A percentile compares a stretch with the other conserved stretches of the same genome.
Evolutionary conservation across 53 echinoderm and acorn worm genomes (phyloP).

Genomic region (Actinopyga echinites): DNA sequence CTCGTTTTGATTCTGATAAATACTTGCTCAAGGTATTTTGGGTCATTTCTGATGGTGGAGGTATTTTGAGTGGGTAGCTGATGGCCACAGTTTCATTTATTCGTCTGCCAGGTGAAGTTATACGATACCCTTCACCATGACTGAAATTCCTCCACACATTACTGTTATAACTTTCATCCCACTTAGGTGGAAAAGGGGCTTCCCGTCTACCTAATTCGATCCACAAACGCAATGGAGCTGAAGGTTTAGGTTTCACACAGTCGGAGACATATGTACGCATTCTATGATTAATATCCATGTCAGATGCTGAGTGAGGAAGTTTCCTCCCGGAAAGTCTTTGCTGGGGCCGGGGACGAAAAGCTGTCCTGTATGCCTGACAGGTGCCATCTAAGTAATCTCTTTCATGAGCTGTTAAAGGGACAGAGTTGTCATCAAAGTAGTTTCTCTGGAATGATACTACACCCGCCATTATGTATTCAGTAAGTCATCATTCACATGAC

Average conservation of each 20-base stretch:
- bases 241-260: slow-evolving; percentile 58
- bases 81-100: slow-evolving; percentile 67
- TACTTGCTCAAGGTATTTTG: slow-evolving; percentile 80
- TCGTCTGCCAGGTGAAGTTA: slow-evolving; percentile 43
- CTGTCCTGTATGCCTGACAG: slow-evolving; percentile 15
- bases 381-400: slow-evolving; percentile 62
- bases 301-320: slow-evolving; percentile 57
- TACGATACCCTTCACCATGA: slow-evolving; percentile 56
- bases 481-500: background rate
- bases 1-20: slow-evolving; percentile 66
- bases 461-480: slow-evolving; percentile 27
- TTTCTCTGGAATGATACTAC: slow-evolving; percentile 29
- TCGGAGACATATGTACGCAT: slow-evolving; percentile 69
- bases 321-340: slow-evolving; percentile 7
- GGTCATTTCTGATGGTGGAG: slow-evolving; percentile 79
- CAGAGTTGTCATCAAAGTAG: slow-evolving; percentile 67
- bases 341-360: slow-evolving; percentile 31
- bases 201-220: slow-evolving; percentile 67
- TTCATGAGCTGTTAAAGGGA: slow-evolving; percentile 57
- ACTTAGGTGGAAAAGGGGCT: slow-evolving; percentile 81
- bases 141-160: slow-evolving; percentile 96
- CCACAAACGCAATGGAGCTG: slow-evolving; percentile 82
- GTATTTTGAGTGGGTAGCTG: slow-evolving; percentile 79
- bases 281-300: slow-evolving; percentile 75
- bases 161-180: slow-evolving; percentile 87